Conservation (phyloP, 2,113 vertebrate species). For the Rhinichthys klamathensis region DNA sequence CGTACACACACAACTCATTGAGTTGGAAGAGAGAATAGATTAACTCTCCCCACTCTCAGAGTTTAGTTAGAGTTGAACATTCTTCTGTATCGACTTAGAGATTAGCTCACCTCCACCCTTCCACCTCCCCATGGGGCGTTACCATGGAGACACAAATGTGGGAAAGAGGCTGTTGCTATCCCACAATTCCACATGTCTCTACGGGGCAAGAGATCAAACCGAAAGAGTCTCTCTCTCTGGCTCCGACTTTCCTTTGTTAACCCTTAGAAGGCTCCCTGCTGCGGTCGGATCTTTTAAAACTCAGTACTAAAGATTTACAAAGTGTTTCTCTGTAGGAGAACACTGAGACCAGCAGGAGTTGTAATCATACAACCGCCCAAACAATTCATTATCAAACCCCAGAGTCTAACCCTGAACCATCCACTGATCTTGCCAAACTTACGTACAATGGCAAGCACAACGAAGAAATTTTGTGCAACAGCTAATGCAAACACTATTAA, state of each 20-base stretch:
- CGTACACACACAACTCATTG: constrained; percentile 21
- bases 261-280: constrained; percentile 43
- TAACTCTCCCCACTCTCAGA: constrained; percentile 17
- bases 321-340: constrained; percentile 40
- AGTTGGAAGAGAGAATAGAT: constrained; percentile 36
- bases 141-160: constrained; percentile 50
- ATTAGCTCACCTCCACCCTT: constrained; percentile 51
- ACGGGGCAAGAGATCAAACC: constrained; percentile 41
- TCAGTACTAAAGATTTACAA: constrained; percentile 47
- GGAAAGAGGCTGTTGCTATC: constrained; percentile 39
- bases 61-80: constrained; percentile 39
- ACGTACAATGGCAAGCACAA: neutral
- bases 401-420: constrained; percentile 37
- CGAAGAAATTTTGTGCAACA: neutral
- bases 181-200: constrained; percentile 30
- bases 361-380: constrained; percentile 45
- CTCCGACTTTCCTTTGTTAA: constrained; percentile 15
- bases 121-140: constrained; percentile 37
- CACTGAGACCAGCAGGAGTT: constrained; percentile 36
- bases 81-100: constrained; percentile 42
- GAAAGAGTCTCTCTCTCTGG: neutral
- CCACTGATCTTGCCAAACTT: neutral
- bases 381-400: constrained; percentile 44
- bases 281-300: constrained; percentile 36
- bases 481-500: neutral